Evolutionary conservation across 2,888 invertebrate species (phyloP), one percentile per base, ranked within the genome.

Genomic region (Ormyrus nitidulus): DNA sequence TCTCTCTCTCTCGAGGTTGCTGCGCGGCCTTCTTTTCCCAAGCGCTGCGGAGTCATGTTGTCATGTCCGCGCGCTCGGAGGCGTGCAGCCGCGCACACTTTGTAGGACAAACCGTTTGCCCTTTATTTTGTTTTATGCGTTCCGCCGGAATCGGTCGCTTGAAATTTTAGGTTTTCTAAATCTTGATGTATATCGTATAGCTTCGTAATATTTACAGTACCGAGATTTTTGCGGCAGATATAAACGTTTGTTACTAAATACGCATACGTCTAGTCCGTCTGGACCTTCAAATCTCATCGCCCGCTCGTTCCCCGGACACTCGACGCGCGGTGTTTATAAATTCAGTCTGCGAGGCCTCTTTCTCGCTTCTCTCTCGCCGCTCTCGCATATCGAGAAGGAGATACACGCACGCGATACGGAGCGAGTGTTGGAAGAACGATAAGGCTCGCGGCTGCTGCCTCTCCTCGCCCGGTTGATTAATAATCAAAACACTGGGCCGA

Each of bases 401-500:
- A 64, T 10, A 64, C 44, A 53, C 64, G 64, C 5, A 49, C 34
- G 48, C 19, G 9, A 51, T 59, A 48, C 59, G 64, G 8, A 2
- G 46, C n/a, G 65, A 70, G 75, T 71, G 61, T 79, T 59, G 49
- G 65, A 11, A 4, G 34, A 8, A 59, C 51, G 73, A 70, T 56
- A 69, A 79, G 56, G 46, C 44, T 11, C 44, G 56, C 51, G n/a
- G 48, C 49, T 65, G 56, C 51, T 59, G 48, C 13, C 13, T 73
- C 54, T 64, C 34, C 49, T 76, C 54, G 11, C 56, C 70, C 62
- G 13, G n/a, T 54, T 77, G 73, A 80, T 80, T 74, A 69, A 80
- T 74, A 80, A 77, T 76, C 77, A 77, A 77, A 80, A 80, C 73
- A 80, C 59, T 51, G 2, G 71, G 46, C 51, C 46, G 73, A 77